Base-by-base conservation (phyloP, 2,888 invertebrate genomes). In the Bruchidius siliquastri region DNA sequence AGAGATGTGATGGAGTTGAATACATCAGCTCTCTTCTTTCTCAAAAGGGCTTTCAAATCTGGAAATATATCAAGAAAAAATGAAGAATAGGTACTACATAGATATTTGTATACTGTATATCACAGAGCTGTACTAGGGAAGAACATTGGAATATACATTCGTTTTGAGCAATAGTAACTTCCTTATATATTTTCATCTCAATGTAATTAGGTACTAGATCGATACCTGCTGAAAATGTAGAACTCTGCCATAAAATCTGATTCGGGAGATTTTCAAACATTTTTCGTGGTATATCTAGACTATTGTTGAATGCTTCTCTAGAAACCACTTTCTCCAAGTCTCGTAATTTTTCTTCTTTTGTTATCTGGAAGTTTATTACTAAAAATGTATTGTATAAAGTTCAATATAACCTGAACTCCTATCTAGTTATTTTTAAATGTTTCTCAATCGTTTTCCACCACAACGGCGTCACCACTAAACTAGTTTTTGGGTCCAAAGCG, bases 41-140 rank as follows among this genome's bases (percentile, higher is more conserved):
- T 89, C 78, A 93, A 87, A 79, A 90, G 89, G 20, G 87, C 87
- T 69, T 90, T 87, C 71, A 92, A 89, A 80, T 89, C 92, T 92
- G 85, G 18, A 81, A 83, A 73, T 79, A 75, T 70, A 70, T 73
- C 75, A 72, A 73, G 21, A 67, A 21, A 67, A 20, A 67, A 21
- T 20, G 68, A 67, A 66, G 18, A 66, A 10, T 66, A 66, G 10
- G 18, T 13, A 66, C 10, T 66, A 66, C 10, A 18, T 18, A 66
- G 66, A 66, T 66, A 66, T 66, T 66, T 66, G 66, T 66, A 66
- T 13, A n/a, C n/a, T n/a, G n/a, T n/a, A n/a, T n/a, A n/a, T n/a
- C n/a, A n/a, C n/a, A n/a, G n/a, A n/a, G n/a, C n/a, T n/a, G n/a
- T n/a, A n/a, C n/a, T n/a, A n/a, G n/a, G n/a, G n/a, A n/a, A n/a